A percentile compares a stretch with the other conserved stretches of the same genome.
phyloP scores from a whole-genome alignment of 2,888 invertebrate genomes.

The Drosophila kuntzei region DNA sequence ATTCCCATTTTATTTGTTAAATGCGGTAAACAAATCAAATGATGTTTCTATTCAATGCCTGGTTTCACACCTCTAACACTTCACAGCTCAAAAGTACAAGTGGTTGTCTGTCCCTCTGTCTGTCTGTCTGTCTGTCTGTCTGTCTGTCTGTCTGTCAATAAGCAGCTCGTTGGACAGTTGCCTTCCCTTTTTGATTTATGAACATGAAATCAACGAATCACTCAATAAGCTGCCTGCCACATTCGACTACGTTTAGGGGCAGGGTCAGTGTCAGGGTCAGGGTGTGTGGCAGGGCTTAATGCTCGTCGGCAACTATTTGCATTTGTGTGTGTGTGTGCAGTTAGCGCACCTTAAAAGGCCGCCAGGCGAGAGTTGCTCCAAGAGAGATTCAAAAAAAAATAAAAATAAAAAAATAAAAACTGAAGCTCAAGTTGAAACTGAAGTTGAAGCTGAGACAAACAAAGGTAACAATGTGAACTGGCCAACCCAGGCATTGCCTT shows the following conservation, averaged over 20 bases:
- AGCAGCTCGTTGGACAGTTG: conserved; percentile 36
- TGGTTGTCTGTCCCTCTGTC: not conserved
- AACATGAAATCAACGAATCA: conserved; percentile 57
- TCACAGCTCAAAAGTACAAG: conserved; percentile 3
- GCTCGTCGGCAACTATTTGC: no score
- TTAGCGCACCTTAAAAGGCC: conserved; percentile 63
- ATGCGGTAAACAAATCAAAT: not conserved
- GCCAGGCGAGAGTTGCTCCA: conserved; percentile 17
- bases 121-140: not conserved
- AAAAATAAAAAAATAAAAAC: not conserved
- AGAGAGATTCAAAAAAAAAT: not conserved
- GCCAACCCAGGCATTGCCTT: conserved; percentile 49
- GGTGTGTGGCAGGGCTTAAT: conserved; percentile 22
- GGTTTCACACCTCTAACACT: conserved; percentile 7
- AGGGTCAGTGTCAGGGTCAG: conserved; percentile 21
- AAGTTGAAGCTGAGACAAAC: conserved; percentile 30
- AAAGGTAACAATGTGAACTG: conserved; percentile 53
- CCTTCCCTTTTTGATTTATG: conserved; percentile 63
- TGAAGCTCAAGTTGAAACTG: not conserved
- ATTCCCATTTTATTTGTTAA: not conserved
- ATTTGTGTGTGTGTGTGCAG: conserved; percentile 38
- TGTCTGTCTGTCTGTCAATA: conserved; percentile 10
- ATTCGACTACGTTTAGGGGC: conserved; percentile 1
- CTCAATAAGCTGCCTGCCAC: conserved; percentile 62
- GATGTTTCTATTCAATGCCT: conserved; percentile 13